Conservation (phyloP, 2,888 invertebrate species). For the Sphinx pinastri region DNA sequence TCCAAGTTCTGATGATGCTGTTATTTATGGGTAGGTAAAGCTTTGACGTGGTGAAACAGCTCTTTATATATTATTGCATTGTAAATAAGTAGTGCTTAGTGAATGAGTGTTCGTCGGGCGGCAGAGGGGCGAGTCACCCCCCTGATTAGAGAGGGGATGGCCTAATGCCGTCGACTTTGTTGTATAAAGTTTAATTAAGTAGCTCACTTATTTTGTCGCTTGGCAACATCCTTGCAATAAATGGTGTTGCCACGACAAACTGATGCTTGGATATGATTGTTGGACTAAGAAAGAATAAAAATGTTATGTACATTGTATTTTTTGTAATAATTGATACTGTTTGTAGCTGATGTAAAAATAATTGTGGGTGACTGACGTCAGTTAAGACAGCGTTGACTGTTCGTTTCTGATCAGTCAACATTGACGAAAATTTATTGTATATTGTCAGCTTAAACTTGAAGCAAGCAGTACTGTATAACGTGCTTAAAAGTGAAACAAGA, state of each 20-base stretch:
- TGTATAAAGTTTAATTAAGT: slow-evolving; percentile 1
- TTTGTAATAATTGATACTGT: slow-evolving; percentile 5
- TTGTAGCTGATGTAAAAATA: neutral
- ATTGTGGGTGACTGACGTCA: neutral
- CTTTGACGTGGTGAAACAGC: neutral
- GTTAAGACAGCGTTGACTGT: neutral
- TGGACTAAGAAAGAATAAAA: neutral
- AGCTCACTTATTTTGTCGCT: neutral
- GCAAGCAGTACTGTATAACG: too few species aligned
- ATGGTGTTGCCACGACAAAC: neutral
- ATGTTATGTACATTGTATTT: neutral
- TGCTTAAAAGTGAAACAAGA: slow-evolving; percentile 22
- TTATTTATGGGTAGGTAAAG: neutral
- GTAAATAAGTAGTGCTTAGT: slow-evolving; percentile 9
- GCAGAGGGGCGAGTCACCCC: neutral
- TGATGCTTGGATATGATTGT: neutral
- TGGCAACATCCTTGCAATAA: neutral
- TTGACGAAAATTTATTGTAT: too few species aligned
- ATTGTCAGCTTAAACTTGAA: too few species aligned
- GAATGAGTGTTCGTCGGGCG: neutral
- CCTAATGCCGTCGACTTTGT: neutral
- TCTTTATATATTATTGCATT: slow-evolving; percentile 1
- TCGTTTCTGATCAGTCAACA: too few species aligned
- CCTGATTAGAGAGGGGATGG: neutral
- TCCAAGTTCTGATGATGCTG: too few species aligned